Conservation (phyloP, 2,888 invertebrate genomes). For the Galeruca laticollis region DNA sequence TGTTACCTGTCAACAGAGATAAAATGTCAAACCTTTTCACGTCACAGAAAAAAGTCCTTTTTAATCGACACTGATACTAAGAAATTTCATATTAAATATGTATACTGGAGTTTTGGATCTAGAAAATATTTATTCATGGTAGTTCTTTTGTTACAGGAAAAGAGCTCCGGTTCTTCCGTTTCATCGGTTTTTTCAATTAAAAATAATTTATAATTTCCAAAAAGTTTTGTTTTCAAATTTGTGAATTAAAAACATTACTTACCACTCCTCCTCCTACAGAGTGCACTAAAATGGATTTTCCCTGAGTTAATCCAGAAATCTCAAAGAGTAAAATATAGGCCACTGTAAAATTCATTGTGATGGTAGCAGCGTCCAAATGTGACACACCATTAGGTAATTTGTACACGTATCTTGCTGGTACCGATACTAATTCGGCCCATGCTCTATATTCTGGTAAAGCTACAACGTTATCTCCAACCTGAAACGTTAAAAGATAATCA, state of each 20-base stretch:
- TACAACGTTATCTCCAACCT: conserved; percentile 86
- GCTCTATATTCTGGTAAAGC: conserved; percentile 87
- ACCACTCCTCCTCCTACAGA: conserved; percentile 92
- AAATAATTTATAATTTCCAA: background rate
- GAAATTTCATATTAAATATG: too few species aligned
- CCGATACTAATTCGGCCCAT: conserved; percentile 87
- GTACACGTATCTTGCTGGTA: conserved; percentile 85
- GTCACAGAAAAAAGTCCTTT: too few species aligned
- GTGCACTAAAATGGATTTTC: conserved; percentile 85
- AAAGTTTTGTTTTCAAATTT: background rate
- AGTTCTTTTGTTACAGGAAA: too few species aligned
- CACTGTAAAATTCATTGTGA: conserved; percentile 88
- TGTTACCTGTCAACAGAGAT: too few species aligned
- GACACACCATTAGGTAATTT: conserved; percentile 81
- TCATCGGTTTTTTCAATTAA: too few species aligned
- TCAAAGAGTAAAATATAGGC: conserved; percentile 89
- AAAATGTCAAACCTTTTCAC: too few species aligned
- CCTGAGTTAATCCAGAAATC: conserved; percentile 80
- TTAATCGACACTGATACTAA: too few species aligned
- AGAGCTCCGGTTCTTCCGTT: too few species aligned
- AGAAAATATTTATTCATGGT: too few species aligned
- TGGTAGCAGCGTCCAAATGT: conserved; percentile 83
- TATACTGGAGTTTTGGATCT: too few species aligned
- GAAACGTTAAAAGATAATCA: conserved; percentile 47
- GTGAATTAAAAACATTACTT: conserved; percentile 66